phyloP scores from a whole-genome alignment of 2,113 vertebrate genomes.

The Thinocorus orbignyianus region DNA sequence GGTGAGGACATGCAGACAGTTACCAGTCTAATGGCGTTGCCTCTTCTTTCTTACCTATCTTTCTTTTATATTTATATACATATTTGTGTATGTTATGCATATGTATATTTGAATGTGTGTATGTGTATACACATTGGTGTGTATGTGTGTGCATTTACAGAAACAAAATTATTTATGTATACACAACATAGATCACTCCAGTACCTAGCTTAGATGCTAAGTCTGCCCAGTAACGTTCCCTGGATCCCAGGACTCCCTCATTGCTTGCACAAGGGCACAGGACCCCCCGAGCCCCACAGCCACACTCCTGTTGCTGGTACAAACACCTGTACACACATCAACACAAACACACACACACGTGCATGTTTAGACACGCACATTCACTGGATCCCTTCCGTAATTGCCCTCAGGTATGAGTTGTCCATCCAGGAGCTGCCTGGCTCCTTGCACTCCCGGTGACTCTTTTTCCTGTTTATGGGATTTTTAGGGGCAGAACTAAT shows the following conservation, averaged over 20 bases:
- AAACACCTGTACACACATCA: too few species aligned
- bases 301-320: background rate
- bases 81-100: background rate
- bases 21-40: background rate
- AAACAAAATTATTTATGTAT: background rate
- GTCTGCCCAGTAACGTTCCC: background rate
- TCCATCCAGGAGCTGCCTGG: background rate
- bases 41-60: background rate
- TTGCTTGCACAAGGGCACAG: background rate
- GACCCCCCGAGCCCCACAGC: too few species aligned
- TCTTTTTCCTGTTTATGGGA: background rate
- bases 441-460: background rate
- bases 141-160: background rate
- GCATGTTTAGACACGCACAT: background rate
- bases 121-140: background rate
- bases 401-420: background rate
- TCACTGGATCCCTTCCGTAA: background rate
- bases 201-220: background rate
- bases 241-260: background rate
- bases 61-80: background rate
- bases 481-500: too few species aligned
- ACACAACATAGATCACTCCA: accelerated
- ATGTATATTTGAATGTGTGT: background rate
- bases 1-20: background rate
- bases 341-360: accelerated